Evolutionary conservation across 2,888 invertebrate species (phyloP), one percentile per base, ranked within the genome.

Genomic region (Xylophagus ater): DNA sequence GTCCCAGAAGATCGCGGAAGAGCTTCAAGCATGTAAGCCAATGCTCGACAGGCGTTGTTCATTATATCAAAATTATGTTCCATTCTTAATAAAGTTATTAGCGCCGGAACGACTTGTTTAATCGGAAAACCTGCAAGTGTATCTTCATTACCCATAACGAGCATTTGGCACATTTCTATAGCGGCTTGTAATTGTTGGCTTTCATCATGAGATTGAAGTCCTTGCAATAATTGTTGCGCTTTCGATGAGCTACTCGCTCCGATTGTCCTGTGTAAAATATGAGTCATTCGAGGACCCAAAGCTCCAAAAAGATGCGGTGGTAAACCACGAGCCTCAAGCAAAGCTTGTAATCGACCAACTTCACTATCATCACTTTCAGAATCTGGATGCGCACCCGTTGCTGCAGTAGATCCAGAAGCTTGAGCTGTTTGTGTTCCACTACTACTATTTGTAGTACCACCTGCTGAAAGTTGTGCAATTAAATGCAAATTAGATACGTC

Each of bases 51-150:
- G 0, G 97, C 96, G 64, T 97, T 93, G 61, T 96, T 93, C 97
- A 97, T 97, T 74, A 98, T 93, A 66, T 97, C 97, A 69, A 97
- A 97, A 69, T 98, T 98, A 62, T 97, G 93, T 59, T 97, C 97
- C 74, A 94, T 92, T 36, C 89, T 84, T 15, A 98, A 75, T 41
- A 98, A 68, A 53, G 78, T 82, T 47, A 94, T 88, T 24, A 98
- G 76, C 5, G 93, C 92, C 1, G 96, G 94, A 33, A 97, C 94
- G 12, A 94, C 94, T 66, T 94, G 93, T 55, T 97, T 88, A 24
- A 96, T 90, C 0, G 97, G 97, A 65, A 98, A 96, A n/a, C 94
- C 94, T 26, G 93, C 88, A 37, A 97, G 72, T 1, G 94, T 94
- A 62, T 97, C 97, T 67, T 97, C 97, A 62, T 97, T 97, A 50